Evolutionary conservation across 92 coral and sea anemone species (phyloP).

Genomic region (Zoanthus sociatus): DNA sequence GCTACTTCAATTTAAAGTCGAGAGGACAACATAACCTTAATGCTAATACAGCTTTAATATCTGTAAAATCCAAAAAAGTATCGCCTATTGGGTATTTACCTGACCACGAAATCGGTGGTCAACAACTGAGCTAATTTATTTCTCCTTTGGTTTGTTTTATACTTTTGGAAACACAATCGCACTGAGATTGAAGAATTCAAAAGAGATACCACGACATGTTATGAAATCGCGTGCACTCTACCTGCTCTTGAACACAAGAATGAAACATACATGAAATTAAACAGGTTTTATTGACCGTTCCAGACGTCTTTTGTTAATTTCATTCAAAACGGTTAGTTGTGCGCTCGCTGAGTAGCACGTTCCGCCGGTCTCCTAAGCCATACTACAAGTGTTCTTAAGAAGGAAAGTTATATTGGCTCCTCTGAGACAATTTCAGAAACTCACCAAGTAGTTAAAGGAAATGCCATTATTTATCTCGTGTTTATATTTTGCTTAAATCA

Average conservation of each 20-base stretch:
- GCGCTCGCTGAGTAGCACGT: constrained; percentile 2
- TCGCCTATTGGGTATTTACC: background rate
- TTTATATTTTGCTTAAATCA: background rate
- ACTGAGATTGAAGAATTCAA: constrained; percentile 12
- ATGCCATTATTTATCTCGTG: background rate
- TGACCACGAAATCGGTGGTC: constrained; percentile 6
- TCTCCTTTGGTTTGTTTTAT: constrained; percentile 30
- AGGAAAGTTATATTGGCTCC: constrained; percentile 1
- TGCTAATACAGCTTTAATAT: constrained; percentile 27
- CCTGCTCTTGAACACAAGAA: background rate
- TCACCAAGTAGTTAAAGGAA: background rate
- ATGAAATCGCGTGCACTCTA: background rate
- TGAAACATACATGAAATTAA: constrained; percentile 17
- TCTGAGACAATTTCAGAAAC: constrained; percentile 21
- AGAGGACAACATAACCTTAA: constrained; percentile 15
- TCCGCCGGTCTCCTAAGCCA: constrained; percentile 20
- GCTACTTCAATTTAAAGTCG: constrained; percentile 28
- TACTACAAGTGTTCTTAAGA: constrained; percentile 7
- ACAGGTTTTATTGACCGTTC: background rate
- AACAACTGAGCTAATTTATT: constrained; percentile 31
- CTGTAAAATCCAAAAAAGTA: constrained; percentile 7
- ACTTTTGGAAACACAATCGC: constrained; percentile 29
- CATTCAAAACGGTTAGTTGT: background rate
- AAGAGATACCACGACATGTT: background rate
- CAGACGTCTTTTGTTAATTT: constrained; percentile 23